Evolutionary conservation across 1,140 invertebrate species (phyloP), one percentile per base, ranked within the genome.

Genomic region (Xylocopa sonorina): DNA sequence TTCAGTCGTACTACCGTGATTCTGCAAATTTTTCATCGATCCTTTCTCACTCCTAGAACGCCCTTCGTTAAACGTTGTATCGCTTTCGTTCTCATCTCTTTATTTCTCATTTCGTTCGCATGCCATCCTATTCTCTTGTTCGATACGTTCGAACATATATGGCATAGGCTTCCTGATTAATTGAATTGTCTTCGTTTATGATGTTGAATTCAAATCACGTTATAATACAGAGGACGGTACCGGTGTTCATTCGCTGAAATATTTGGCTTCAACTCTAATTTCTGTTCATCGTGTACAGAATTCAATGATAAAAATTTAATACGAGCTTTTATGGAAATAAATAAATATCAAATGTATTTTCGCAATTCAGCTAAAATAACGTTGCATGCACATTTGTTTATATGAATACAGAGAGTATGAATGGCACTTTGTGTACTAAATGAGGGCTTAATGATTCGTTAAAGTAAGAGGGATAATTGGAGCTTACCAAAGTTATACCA

Each of bases 141-240:
- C 51, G 48, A 43, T 21, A 57, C 60, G 43, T 58, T 67, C 64
- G 43, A 67, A 67, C 50, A 43, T 29, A 48, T 43, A 27, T 29
- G 46, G 46, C 64, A 50, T 41, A 57, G 29, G 60, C 76, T 80
- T 80, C 76, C 18, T 60, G 51, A 77, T 62, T 80, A 80, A 80
- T 80, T 80, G 76, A 80, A 80, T 80, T 53, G 21, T 32, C 46
- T 48, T 64, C 58, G 60, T 74, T 46, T 43, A 41, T 60, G 62
- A 66, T n/a, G n/a, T n/a, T n/a, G n/a, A n/a, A n/a, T n/a, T n/a
- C n/a, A n/a, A n/a, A n/a, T n/a, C n/a, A n/a, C n/a, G n/a, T n/a
- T n/a, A n/a, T n/a, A n/a, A n/a, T n/a, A n/a, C n/a, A n/a, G n/a
- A n/a, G n/a, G n/a, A n/a, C n/a, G n/a, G n/a, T n/a, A n/a, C n/a